These are phyloP conservation scores for Sericinus montela DNA, from an alignment of 2,888 invertebrate species.

Conservation along the genomic window DNA sequence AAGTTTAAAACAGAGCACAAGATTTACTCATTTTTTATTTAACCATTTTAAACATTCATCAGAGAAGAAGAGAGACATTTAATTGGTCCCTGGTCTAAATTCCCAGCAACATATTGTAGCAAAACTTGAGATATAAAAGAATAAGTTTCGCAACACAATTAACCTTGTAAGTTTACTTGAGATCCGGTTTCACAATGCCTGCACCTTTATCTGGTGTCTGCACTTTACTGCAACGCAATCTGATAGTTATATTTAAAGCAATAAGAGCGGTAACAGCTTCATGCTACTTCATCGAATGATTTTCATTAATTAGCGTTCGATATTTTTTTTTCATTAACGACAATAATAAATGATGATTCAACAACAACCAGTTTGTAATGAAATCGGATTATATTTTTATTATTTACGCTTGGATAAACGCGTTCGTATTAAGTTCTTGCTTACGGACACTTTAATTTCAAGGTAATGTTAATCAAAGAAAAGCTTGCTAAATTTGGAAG, in stretches of 20 bases:
- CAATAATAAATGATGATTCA: not conserved
- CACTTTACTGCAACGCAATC: conserved; percentile 12
- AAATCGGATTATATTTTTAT: too few species aligned
- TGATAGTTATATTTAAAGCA: conserved; percentile 16
- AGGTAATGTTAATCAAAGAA: too few species aligned
- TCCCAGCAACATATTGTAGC: conserved; percentile 7
- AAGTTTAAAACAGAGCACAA: too few species aligned
- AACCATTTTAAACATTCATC: too few species aligned
- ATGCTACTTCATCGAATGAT: not conserved
- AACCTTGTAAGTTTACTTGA: conserved; percentile 26
- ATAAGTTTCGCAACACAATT: conserved; percentile 22
- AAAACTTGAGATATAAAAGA: conserved; percentile 18
- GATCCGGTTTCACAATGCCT: conserved; percentile 27
- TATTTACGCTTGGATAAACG: too few species aligned
- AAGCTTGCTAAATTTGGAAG: too few species aligned
- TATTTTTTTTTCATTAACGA: not conserved
- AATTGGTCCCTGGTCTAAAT: too few species aligned
- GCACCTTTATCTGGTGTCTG: conserved; percentile 10
- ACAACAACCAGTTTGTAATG: not conserved
- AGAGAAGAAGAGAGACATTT: too few species aligned
- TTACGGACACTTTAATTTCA: too few species aligned
- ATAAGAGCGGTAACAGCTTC: conserved; percentile 15
- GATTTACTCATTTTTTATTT: too few species aligned
- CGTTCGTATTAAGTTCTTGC: too few species aligned
- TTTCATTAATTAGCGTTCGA: not conserved